These are phyloP conservation scores for Solenopsis invicta DNA, from an alignment of 1,140 invertebrate species.

Conservation along the genomic window DNA sequence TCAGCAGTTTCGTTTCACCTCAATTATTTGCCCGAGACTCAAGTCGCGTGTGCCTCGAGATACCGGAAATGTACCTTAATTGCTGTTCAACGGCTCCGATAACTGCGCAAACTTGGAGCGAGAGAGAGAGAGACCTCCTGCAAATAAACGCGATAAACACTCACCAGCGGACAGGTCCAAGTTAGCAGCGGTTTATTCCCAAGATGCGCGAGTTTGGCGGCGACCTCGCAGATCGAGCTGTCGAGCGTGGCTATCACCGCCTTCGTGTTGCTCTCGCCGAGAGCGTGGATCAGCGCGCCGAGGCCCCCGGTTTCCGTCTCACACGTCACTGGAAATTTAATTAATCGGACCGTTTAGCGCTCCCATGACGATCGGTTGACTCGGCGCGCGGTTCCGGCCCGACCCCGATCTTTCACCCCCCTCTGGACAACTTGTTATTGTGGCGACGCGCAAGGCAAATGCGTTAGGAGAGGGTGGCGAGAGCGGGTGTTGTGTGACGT, in stretches of 20 bases:
- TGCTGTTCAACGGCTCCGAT: neutral
- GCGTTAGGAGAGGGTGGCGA: too few species aligned
- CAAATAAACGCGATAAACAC: slow-evolving; percentile 30
- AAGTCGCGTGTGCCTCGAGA: neutral
- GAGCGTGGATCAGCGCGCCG: slow-evolving; percentile 83
- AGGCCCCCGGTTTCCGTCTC: slow-evolving; percentile 85
- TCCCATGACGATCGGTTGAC: neutral
- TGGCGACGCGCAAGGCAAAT: too few species aligned
- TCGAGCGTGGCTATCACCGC: slow-evolving; percentile 86
- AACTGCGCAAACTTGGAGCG: neutral
- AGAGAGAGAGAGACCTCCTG: too few species aligned
- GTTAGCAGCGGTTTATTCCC: slow-evolving; percentile 86
- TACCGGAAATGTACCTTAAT: slow-evolving; percentile 15
- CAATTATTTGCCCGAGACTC: neutral
- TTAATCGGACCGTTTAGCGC: slow-evolving; percentile 8
- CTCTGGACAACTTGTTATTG: neutral
- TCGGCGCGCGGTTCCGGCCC: neutral
- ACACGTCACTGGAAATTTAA: slow-evolving; percentile 83
- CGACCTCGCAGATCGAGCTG: slow-evolving; percentile 85
- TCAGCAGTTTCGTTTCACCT: neutral
- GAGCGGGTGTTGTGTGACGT: neutral
- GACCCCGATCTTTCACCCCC: neutral
- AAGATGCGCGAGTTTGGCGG: slow-evolving; percentile 84
- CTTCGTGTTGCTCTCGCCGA: slow-evolving; percentile 83
- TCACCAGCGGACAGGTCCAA: slow-evolving; percentile 87